Evolutionary conservation across 2,888 invertebrate species (phyloP), one percentile per base, ranked within the genome.

Genomic region (Cerceris ruficornis): DNA sequence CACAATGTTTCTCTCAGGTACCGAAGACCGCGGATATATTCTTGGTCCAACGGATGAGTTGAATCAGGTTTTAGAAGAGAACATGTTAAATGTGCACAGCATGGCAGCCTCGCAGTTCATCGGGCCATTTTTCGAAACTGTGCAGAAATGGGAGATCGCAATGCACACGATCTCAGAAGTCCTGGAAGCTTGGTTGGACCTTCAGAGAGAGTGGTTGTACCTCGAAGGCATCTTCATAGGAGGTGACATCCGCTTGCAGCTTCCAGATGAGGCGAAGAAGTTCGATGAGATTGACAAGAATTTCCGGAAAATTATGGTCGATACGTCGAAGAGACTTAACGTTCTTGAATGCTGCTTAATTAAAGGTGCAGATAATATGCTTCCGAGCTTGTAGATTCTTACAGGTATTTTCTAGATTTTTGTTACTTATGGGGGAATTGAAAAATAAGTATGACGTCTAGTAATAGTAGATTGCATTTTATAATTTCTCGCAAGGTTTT

Each of bases 201-300:
- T 97, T 2, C 98, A 98, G 91, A 94, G 96, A 73, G 98, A 97
- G 91, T 98, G 98, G 98, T 93, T 98, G 81, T 98, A 98, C 90
- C 93, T 98, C 81, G 98, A 98, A 90, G 98, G 98, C 0, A 98
- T 98, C 78, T 98, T 98, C 91, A 95, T 98, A 0, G 97, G 97
- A 0, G 97, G 97, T 6, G 98, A 98, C 89, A 98, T 98, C 82
- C 94, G 98, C 64, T 92, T 95, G 0, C 98, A 98, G 89, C 93
- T 98, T 67, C 98, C 98, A 0, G 97, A 98, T 0, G 98, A 98
- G 90, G 97, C 98, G 0, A 96, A 95, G 91, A 97, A 97, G 91
- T 98, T 98, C 92, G 98, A 98, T 89, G 96, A 96, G 78, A 97
- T 98, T 85, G 98, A 98, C 91, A 96, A 95, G 90, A 91, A 94